These are phyloP conservation scores for Sarotherodon lohbergeri DNA, from an alignment of 2,113 vertebrate species.

Conservation along the genomic window DNA sequence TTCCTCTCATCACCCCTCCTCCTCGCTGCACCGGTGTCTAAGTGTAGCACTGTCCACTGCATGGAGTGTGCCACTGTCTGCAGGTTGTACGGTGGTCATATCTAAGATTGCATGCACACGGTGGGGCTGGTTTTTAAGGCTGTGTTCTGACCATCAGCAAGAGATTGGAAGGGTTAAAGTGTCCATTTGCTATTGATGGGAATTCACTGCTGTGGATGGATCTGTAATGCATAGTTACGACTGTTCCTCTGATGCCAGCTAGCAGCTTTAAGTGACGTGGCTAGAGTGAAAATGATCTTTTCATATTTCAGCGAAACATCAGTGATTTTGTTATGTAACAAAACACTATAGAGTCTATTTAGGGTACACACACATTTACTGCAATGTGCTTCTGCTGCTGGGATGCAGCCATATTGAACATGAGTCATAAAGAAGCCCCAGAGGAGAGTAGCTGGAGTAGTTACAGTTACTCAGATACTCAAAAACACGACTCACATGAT, in stretches of 20 bases:
- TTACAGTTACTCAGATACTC: neutral
- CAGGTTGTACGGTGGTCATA: conserved; percentile 56
- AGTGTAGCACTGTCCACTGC: conserved; percentile 59
- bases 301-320: neutral
- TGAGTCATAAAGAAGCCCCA: conserved; percentile 6
- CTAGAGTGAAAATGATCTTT: neutral
- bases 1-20: neutral
- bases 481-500: neutral
- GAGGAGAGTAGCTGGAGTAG: neutral
- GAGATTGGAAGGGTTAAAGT: neutral
- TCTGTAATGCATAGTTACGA: neutral
- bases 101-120: conserved; percentile 39
- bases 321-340: neutral
- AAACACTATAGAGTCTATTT: neutral
- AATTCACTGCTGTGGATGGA: neutral
- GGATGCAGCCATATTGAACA: neutral
- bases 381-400: neutral
- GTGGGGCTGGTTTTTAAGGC: neutral
- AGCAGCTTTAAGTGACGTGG: conserved; percentile 10
- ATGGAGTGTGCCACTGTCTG: conserved; percentile 62
- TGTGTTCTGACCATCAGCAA: neutral
- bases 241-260: neutral
- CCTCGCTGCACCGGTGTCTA: conserved; percentile 41
- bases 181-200: neutral
- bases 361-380: neutral